phyloP scores from a whole-genome alignment of 2,888 invertebrate genomes.

The Pemphredon lugubris region DNA sequence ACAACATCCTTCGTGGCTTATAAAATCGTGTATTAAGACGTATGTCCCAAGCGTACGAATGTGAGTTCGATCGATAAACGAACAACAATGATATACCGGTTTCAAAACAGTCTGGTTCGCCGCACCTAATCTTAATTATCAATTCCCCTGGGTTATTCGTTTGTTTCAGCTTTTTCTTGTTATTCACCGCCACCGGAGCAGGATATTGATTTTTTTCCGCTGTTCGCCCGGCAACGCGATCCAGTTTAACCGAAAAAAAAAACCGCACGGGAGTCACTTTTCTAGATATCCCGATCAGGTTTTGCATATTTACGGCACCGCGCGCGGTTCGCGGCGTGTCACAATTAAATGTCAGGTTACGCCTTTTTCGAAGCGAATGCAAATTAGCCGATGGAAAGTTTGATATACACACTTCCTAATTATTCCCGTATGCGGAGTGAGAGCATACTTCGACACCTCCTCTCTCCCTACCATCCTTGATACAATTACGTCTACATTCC shows the following conservation, averaged over 20 bases:
- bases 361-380: constrained; percentile 15
- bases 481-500: constrained; percentile 32
- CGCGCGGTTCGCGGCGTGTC: not conserved
- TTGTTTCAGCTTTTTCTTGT: too few relatives aligned
- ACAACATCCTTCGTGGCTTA: constrained; percentile 8
- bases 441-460: constrained; percentile 14
- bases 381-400: constrained; percentile 45
- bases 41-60: constrained; percentile 3
- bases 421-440: constrained; percentile 22
- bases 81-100: not conserved
- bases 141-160: too few relatives aligned
- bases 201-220: too few relatives aligned
- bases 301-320: constrained; percentile 23
- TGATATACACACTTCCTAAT: constrained; percentile 24
- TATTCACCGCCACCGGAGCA: too few relatives aligned
- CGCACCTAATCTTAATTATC: too few relatives aligned
- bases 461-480: constrained; percentile 24
- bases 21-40: not conserved
- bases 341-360: constrained; percentile 29
- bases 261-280: constrained; percentile 22
- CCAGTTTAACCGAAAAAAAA: too few relatives aligned
- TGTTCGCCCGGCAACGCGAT: constrained; percentile 20
- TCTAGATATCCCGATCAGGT: constrained; percentile 37
- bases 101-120: too few relatives aligned
- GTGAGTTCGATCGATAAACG: not conserved